Percentiles rank a stretch among this genome's conserved stretches.
phyloP scores from a whole-genome alignment of 2,113 vertebrate species.

The Desmodus rotundus region DNA sequence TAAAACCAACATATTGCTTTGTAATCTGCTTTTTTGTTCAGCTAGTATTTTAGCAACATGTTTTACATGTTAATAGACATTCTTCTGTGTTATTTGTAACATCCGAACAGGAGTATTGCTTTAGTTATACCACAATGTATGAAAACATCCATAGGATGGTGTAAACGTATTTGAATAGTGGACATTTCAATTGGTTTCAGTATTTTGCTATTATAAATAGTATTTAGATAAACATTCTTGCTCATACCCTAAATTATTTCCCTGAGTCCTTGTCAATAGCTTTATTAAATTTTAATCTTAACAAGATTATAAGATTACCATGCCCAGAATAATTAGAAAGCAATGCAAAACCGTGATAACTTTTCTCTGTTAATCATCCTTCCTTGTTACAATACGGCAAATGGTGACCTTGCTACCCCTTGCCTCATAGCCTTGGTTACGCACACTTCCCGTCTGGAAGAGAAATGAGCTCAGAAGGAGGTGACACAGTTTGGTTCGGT shows the following conservation, averaged over 20 bases:
- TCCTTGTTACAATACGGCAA: not conserved
- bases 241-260: not conserved
- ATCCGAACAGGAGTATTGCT: not conserved
- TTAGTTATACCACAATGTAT: not conserved
- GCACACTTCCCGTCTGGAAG: not conserved
- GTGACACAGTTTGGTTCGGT: not conserved
- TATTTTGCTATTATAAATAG: not conserved
- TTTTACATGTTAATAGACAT: not conserved
- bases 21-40: not conserved
- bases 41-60: not conserved
- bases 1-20: not conserved
- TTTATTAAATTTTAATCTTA: not conserved
- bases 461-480: not conserved
- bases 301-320: not conserved
- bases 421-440: not conserved
- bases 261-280: not conserved
- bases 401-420: not conserved
- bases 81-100: not conserved
- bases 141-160: not conserved
- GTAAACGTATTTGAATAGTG: not conserved
- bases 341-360: not conserved
- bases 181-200: not conserved
- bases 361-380: not conserved
- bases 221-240: not conserved
- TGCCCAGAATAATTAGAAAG: not conserved